These are phyloP conservation scores for Ophioderma brevispina DNA, from an alignment of 35 echinoderm and acorn worm species.

Conservation along the genomic window DNA sequence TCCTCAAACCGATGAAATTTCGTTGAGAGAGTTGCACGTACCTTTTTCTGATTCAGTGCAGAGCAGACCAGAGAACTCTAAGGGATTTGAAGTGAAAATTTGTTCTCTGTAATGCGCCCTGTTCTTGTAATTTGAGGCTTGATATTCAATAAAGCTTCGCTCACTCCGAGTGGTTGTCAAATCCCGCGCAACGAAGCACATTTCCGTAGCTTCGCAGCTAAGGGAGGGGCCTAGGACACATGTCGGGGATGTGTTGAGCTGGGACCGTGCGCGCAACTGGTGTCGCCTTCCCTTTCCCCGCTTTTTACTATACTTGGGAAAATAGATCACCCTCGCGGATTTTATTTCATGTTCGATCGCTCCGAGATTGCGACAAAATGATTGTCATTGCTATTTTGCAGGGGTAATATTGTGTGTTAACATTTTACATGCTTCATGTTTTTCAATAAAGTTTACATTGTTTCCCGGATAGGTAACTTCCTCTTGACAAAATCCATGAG, in stretches of 20 bases:
- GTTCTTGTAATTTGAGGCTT: neutral
- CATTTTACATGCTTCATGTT: neutral
- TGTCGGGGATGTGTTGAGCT: conserved; percentile 5
- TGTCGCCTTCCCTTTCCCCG: neutral
- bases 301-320: neutral
- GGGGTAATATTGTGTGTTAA: conserved; percentile 13
- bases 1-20: neutral
- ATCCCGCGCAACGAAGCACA: neutral
- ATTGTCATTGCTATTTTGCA: neutral
- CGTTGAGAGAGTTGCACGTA: neutral
- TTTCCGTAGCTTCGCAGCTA: neutral
- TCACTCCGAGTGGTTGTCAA: neutral
- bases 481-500: neutral
- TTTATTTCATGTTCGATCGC: conserved; percentile 13
- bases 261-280: neutral
- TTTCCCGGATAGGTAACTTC: neutral
- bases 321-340: neutral
- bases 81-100: conserved; percentile 11
- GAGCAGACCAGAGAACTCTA: neutral
- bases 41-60: neutral
- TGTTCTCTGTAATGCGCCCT: conserved; percentile 9
- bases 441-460: neutral
- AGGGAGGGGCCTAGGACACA: neutral
- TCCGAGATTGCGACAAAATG: conserved; percentile 9
- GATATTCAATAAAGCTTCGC: neutral